Evolutionary conservation across 2,113 vertebrate genomes (phyloP).

Genomic region (Aspiorhynchus laticeps): DNA sequence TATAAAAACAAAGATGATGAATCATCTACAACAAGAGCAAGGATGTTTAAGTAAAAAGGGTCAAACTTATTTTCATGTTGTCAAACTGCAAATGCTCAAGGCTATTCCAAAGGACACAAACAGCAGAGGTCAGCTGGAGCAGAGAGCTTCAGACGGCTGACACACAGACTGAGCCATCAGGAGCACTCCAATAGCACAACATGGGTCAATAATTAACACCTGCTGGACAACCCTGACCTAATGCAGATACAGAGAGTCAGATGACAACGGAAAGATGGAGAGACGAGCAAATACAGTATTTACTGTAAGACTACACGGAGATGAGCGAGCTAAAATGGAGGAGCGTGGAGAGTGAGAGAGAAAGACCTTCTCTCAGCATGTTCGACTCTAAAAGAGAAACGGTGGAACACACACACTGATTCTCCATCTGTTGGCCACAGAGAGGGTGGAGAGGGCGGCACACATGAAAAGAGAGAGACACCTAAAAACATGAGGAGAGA

Average conservation of each 20-base stretch:
- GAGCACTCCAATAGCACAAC: constrained; percentile 43
- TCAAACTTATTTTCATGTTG: background rate
- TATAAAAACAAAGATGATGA: background rate
- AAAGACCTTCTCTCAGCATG: constrained; percentile 67
- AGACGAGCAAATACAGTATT: constrained; percentile 41
- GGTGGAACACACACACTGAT: constrained; percentile 75
- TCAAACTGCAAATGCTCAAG: background rate
- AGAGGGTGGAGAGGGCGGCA: constrained; percentile 48
- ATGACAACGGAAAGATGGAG: constrained; percentile 16
- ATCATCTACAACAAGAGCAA: background rate
- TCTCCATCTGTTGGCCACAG: constrained; percentile 72
- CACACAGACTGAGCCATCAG: constrained; percentile 34
- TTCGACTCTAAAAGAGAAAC: constrained; percentile 71
- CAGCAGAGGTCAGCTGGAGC: background rate
- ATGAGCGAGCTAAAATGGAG: constrained; percentile 55
- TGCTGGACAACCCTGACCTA: constrained; percentile 47
- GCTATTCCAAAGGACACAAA: constrained; percentile 6
- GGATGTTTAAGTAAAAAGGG: background rate
- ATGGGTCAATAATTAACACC: constrained; percentile 51
- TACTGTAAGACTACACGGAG: background rate
- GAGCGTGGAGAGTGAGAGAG: constrained; percentile 48
- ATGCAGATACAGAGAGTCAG: constrained; percentile 15
- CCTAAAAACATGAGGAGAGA: constrained; percentile 25
- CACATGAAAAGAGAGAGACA: constrained; percentile 36
- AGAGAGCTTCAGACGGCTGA: constrained; percentile 18